Base-by-base conservation (phyloP, 2,113 vertebrate species). In the Penelope pileata region DNA sequence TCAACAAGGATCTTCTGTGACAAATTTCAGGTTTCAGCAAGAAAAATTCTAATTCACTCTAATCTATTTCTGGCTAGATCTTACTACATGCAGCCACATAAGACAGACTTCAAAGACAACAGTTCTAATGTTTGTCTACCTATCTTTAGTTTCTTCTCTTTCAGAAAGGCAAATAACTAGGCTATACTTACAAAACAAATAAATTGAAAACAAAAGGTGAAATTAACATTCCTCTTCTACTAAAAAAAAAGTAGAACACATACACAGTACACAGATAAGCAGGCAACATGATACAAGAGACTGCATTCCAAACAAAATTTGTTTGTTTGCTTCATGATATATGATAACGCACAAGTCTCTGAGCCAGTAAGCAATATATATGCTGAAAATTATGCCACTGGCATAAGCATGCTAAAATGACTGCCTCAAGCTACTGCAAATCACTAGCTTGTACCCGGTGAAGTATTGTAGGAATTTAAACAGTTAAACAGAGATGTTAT, bases 121-220 rank as follows among this genome's bases (percentile, higher is more conserved):
- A 95, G 64, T 83, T 98, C 73, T 94, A 40, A 69, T 62, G 69
- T 67, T n/a, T 63, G 80, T 81, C 60, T 69, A 12, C 8, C 36
- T 85, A 87, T 87, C 78, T 91, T 84, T 45, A 93, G 43, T 72
- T 93, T 85, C 84, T 95, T 90, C 86, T 97, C 72, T 95, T 92
- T 91, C 97, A 96, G 96, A 91, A 90, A 73, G 92, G 96, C 72
- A 82, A 98, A 97, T 96, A 98, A 93, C 93, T 97, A 53, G 58
- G 67, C 93, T 97, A 92, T 88, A 96, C 95, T 97, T 95, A 93
- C 95, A 97, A 98, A 92, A 94, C 36, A 96, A 88, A 96, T 94
- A 97, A 97, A 98, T 96, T 91, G 96, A 97, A 98, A 98, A 96
- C 97, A 98, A 97, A 97, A 93, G 66, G 91, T 91, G 58, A 90